These are phyloP conservation scores for Trinorchestia longiramus DNA, from an alignment of 1,140 invertebrate genomes.

Conservation along the genomic window DNA sequence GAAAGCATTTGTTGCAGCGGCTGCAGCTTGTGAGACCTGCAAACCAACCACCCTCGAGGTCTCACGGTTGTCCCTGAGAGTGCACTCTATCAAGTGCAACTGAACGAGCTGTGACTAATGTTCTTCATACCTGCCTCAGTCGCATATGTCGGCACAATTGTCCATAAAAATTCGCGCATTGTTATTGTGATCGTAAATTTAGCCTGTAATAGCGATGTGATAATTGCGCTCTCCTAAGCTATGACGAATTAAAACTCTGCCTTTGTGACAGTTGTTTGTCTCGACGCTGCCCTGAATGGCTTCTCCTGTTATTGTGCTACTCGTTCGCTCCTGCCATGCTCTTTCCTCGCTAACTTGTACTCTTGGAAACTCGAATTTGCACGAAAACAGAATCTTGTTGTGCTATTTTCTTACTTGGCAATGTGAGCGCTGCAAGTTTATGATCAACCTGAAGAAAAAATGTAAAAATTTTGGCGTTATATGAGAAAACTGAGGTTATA, in stretches of 20 bases:
- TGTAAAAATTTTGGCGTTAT: too few species aligned
- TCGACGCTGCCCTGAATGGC: neutral
- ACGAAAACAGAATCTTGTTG: too few species aligned
- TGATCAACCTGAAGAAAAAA: too few species aligned
- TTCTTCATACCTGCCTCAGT: neutral
- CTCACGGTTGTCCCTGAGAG: neutral
- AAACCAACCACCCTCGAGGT: neutral
- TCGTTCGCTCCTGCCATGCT: too few species aligned
- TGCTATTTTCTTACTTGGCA: too few species aligned
- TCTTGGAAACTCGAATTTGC: too few species aligned
- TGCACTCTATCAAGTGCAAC: neutral
- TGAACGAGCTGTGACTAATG: slow-evolving; percentile 9
- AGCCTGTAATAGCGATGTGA: slow-evolving; percentile 3
- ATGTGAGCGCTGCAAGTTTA: too few species aligned
- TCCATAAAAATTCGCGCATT: slow-evolving; percentile 33
- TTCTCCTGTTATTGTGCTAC: neutral
- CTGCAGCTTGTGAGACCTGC: neutral
- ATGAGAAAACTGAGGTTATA: too few species aligned
- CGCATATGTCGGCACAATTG: neutral
- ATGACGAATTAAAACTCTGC: neutral
- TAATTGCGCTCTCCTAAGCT: neutral
- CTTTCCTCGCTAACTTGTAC: too few species aligned
- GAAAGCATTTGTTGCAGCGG: neutral
- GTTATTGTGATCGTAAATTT: slow-evolving; percentile 41
- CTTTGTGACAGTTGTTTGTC: slow-evolving; percentile 4